These are phyloP conservation scores for Lordiphosa stackelbergi DNA, from an alignment of 1,140 invertebrate species.

Conservation along the genomic window DNA sequence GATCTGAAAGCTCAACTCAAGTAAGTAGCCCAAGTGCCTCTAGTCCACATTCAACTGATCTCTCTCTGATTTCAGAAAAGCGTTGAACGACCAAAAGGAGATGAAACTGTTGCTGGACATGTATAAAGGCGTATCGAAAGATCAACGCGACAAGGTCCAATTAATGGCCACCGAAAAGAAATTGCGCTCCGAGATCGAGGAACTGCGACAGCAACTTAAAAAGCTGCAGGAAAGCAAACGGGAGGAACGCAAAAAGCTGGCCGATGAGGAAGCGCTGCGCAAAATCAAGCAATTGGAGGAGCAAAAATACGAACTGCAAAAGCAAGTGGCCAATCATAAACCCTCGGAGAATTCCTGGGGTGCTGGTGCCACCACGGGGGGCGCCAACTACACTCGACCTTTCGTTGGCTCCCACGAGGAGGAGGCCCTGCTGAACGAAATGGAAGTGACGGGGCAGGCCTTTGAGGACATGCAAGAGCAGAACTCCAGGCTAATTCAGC, in stretches of 20 bases:
- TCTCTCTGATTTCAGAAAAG: slow-evolving; percentile 84
- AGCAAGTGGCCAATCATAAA: slow-evolving; percentile 90
- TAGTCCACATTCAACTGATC: background rate
- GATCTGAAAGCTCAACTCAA: slow-evolving; percentile 95
- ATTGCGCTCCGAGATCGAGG: slow-evolving; percentile 91
- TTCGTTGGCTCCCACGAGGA: slow-evolving; percentile 90
- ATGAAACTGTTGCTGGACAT: slow-evolving; percentile 96
- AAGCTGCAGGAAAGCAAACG: slow-evolving; percentile 94
- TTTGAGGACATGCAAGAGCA: slow-evolving; percentile 99
- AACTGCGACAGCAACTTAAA: slow-evolving; percentile 89
- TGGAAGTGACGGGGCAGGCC: slow-evolving; percentile 99
- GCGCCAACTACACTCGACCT: slow-evolving; percentile 77
- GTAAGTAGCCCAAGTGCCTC: slow-evolving; percentile 80
- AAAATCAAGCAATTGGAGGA: slow-evolving; percentile 98
- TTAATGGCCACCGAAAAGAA: slow-evolving; percentile 97
- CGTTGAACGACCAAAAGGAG: slow-evolving; percentile 93
- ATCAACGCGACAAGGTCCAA: slow-evolving; percentile 96
- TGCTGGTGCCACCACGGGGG: slow-evolving; percentile 39
- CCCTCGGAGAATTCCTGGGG: slow-evolving; percentile 83
- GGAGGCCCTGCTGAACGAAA: slow-evolving; percentile 97
- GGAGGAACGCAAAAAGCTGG: slow-evolving; percentile 93
- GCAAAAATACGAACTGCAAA: slow-evolving; percentile 89
- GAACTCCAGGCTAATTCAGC: slow-evolving; percentile 96
- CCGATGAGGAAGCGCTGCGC: slow-evolving; percentile 95
- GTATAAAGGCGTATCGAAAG: slow-evolving; percentile 98